phyloP scores from a whole-genome alignment of 2,113 vertebrate genomes.

The Eptesicus fuscus region DNA sequence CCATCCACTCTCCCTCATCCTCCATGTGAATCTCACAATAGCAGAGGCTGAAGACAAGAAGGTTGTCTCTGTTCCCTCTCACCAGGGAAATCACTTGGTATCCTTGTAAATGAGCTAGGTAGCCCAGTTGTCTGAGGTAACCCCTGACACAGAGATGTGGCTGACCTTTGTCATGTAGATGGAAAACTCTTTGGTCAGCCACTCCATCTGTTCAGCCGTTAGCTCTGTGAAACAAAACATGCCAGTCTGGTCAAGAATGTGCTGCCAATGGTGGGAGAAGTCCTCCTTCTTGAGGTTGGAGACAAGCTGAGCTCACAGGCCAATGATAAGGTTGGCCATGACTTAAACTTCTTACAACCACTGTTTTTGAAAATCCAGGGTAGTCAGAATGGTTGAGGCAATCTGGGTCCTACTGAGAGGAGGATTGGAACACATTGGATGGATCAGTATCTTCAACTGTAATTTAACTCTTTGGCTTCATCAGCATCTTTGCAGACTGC shows the following conservation, averaged over 20 bases:
- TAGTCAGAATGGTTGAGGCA: slow-evolving; percentile 89
- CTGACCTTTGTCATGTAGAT: slow-evolving; percentile 96
- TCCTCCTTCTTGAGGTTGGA: slow-evolving; percentile 93
- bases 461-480: slow-evolving; percentile 94
- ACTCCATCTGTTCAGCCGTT: slow-evolving; percentile 95
- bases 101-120: slow-evolving; percentile 95
- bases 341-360: slow-evolving; percentile 92
- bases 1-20: not conserved
- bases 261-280: slow-evolving; percentile 92
- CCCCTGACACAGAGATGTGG: slow-evolving; percentile 94
- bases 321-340: slow-evolving; percentile 93
- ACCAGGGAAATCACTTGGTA: slow-evolving; percentile 86
- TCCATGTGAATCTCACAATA: not conserved
- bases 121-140: slow-evolving; percentile 91
- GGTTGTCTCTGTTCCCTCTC: slow-evolving; percentile 59
- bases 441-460: slow-evolving; percentile 94
- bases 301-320: slow-evolving; percentile 90
- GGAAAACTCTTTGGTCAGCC: slow-evolving; percentile 92
- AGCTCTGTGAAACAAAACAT: slow-evolving; percentile 97
- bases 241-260: slow-evolving; percentile 93
- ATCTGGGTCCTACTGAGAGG: slow-evolving; percentile 92
- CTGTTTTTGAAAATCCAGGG: slow-evolving; percentile 88
- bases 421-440: slow-evolving; percentile 94
- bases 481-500: slow-evolving; percentile 89
- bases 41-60: slow-evolving; percentile 37